Conservation (phyloP, 2,888 invertebrate genomes). For the Hirtodrosophila duncani region DNA sequence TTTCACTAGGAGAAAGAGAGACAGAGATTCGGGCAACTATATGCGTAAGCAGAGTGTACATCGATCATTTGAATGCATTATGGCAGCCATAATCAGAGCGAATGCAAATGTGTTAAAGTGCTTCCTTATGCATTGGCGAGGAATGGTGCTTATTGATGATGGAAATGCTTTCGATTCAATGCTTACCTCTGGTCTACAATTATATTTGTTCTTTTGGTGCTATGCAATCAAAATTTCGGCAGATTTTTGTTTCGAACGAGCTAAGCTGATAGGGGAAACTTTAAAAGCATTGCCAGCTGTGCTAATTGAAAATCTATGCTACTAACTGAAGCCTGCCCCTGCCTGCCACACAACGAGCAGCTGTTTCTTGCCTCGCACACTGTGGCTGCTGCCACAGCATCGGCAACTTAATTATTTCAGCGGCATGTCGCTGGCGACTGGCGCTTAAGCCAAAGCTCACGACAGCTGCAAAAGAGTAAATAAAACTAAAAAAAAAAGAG, state of each 20-base stretch:
- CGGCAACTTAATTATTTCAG: slow-evolving; percentile 68
- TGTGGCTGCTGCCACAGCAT: slow-evolving; percentile 19
- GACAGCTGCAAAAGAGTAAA: slow-evolving; percentile 53
- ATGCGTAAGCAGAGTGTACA: no score
- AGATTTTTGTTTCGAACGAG: background rate
- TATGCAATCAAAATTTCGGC: slow-evolving; percentile 18
- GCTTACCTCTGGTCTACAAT: no score
- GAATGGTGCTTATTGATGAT: no score
- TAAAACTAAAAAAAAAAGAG: slow-evolving; percentile 21
- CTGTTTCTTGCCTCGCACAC: slow-evolving; percentile 4
- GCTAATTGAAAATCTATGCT: slow-evolving; percentile 63
- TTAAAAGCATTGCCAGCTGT: slow-evolving; percentile 34
- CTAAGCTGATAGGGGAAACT: background rate
- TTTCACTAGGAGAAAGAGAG: no score
- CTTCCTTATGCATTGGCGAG: no score
- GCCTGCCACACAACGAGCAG: background rate
- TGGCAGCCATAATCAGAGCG: no score
- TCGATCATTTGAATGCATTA: no score
- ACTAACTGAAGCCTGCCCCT: slow-evolving; percentile 46
- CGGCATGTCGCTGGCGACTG: slow-evolving; percentile 53
- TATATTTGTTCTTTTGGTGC: no score
- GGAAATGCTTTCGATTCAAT: no score
- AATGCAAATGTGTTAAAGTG: no score
- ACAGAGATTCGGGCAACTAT: no score
- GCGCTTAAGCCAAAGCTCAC: slow-evolving; percentile 53